Conservation (phyloP, 2,113 vertebrate species). For the Turdus rufiventris region DNA sequence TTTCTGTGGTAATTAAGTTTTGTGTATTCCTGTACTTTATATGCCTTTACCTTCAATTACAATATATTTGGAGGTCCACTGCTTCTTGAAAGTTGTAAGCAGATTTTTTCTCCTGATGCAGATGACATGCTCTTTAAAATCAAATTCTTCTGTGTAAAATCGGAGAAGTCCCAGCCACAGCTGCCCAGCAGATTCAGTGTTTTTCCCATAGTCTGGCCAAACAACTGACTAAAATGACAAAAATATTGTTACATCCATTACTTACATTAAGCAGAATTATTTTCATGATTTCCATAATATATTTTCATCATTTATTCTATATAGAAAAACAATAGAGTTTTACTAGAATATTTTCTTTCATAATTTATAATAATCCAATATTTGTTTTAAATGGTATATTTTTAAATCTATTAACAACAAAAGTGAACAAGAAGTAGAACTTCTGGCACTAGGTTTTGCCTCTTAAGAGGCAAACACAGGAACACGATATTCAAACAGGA, state of each 20-base stretch:
- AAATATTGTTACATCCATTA: not conserved
- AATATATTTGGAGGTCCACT: slow-evolving; percentile 96
- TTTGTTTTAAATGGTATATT: not conserved
- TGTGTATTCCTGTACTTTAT: not conserved
- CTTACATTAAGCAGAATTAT: not conserved
- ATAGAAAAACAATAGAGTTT: not conserved
- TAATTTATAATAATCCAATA: not conserved
- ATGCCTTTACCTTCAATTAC: slow-evolving; percentile 87
- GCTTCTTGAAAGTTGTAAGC: slow-evolving; percentile 97
- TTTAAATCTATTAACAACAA: not conserved
- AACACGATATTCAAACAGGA: not conserved
- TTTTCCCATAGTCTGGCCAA: slow-evolving; percentile 84
- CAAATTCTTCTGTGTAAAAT: slow-evolving; percentile 94
- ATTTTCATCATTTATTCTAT: not conserved
- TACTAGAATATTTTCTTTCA: not conserved
- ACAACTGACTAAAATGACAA: slow-evolving; percentile 69
- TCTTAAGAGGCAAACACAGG: not conserved
- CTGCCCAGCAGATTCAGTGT: slow-evolving; percentile 87
- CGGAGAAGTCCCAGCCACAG: slow-evolving; percentile 92
- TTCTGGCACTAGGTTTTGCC: not conserved
- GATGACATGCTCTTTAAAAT: slow-evolving; percentile 93
- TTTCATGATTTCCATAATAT: not conserved
- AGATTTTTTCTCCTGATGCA: slow-evolving; percentile 84
- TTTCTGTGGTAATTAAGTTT: not conserved
- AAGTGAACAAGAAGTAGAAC: not conserved